Evolutionary conservation across 2,113 vertebrate species (phyloP).

Genomic region (Lophochroa leadbeateri): DNA sequence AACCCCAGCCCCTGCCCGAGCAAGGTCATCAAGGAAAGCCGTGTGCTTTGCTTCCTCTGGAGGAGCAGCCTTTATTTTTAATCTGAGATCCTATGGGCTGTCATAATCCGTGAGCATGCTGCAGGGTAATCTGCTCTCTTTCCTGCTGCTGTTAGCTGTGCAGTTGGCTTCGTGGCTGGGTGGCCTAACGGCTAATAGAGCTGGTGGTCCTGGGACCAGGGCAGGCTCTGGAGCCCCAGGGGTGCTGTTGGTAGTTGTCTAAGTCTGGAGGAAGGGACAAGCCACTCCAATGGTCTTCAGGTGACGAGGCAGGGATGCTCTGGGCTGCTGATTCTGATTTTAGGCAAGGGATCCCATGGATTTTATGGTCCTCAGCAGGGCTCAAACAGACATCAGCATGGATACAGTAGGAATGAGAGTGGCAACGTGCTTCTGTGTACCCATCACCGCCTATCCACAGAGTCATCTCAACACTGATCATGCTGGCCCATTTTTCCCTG

Average conservation of each 20-base stretch:
- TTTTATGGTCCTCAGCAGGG: neutral
- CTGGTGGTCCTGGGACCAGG: neutral
- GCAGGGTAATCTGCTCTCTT: neutral
- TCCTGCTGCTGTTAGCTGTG: neutral
- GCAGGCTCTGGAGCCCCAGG: fast-evolving
- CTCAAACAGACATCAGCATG: fast-evolving
- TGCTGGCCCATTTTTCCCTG: neutral
- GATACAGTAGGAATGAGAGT: neutral
- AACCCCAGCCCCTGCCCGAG: neutral
- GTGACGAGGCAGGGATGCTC: neutral
- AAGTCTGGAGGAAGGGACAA: neutral
- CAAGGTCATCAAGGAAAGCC: neutral
- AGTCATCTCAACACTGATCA: neutral
- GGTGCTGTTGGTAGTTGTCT: fast-evolving
- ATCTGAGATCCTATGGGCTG: neutral
- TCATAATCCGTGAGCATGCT: neutral
- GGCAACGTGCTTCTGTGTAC: neutral
- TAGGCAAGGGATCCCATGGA: neutral
- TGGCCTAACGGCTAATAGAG: neutral
- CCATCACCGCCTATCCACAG: neutral
- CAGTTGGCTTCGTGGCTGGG: fast-evolving
- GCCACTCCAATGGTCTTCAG: neutral
- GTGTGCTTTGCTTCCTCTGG: neutral
- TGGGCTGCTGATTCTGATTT: neutral
- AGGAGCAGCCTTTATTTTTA: neutral